Base-by-base conservation (phyloP, 1,140 invertebrate genomes). In the Cydia fagiglandana region DNA sequence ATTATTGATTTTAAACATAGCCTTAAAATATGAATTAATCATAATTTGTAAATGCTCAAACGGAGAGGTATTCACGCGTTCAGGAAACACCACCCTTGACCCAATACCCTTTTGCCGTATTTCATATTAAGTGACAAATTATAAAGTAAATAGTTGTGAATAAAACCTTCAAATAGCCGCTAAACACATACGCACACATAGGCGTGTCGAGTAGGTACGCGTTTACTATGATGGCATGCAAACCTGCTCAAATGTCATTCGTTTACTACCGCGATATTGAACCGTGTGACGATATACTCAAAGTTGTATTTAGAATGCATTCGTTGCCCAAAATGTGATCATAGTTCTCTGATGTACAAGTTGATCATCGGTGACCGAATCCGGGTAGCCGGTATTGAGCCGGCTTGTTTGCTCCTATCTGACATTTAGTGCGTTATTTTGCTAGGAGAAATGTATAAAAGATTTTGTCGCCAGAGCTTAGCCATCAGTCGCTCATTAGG, bases 401-500 rank as follows among this genome's bases (percentile, higher is more conserved):
- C 83, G 82, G 78, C 77, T 78, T 86, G 77, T 89, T 86, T 86
- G 86, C 81, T 78, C 82, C 79, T 81, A 73, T 89, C 83, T 89
- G 87, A 90, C 80, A 88, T 90, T 89, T 87, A 45, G 75, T 75
- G 17, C 84, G 81, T 83, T 88, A 88, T 83, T 82, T 79, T 76
- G 80, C 74, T 76, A 78, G 75, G 84, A 84, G 87, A 90, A 91
- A 90, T 91, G 88, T 93, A 93, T 93, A 93, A 90, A 93, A 93
- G 89, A 89, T 83, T 89, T 86, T 79, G 89, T 77, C 78, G 73
- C 79, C 75, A 84, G 64, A 80, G 76, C 73, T 80, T 80, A 78
- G 73, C 77, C 84, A 91, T 90, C 91, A 91, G 91, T 91, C 83
- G 89, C 83, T 88, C 85, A 84, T 84, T 80, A 84, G 86, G 75